Evolutionary conservation across 2,797 vertebrate species (phyloP).

Genomic region (Falco cherrug): DNA sequence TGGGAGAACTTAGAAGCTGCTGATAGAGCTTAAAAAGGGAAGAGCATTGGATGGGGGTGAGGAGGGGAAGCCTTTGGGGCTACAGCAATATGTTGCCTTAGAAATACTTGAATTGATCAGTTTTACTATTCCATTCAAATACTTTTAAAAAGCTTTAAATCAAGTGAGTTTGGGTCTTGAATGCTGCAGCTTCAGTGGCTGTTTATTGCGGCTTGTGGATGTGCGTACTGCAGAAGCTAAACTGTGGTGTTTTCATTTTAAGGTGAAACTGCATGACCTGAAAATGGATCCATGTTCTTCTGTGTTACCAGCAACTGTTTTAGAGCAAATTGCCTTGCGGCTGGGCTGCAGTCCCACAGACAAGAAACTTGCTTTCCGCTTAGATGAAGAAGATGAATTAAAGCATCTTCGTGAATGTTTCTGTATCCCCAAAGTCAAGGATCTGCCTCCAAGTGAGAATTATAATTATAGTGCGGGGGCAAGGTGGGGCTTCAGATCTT

Average conservation of each 20-base stretch:
- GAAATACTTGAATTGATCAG: slow-evolving; percentile 28
- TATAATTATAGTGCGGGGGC: background rate
- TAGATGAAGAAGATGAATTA: slow-evolving; percentile 86
- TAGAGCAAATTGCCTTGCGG: slow-evolving; percentile 72
- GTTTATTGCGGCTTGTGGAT: background rate
- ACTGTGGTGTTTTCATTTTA: slow-evolving; percentile 7
- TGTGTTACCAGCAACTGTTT: slow-evolving; percentile 60
- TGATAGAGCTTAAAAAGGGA: slow-evolving; percentile 11
- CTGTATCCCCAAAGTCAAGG: slow-evolving; percentile 83
- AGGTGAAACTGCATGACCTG: slow-evolving; percentile 48
- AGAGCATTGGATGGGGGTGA: background rate
- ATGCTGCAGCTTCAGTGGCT: background rate
- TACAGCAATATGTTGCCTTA: slow-evolving; percentile 25
- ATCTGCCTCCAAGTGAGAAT: slow-evolving; percentile 87
- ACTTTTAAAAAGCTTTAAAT: slow-evolving; percentile 18
- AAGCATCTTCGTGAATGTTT: slow-evolving; percentile 83
- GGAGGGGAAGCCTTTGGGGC: background rate
- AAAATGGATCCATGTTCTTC: slow-evolving; percentile 67
- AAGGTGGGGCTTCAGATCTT: background rate
- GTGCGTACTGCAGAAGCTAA: slow-evolving; percentile 1
- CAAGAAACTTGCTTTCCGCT: slow-evolving; percentile 76
- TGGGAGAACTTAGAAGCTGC: slow-evolving; percentile 1
- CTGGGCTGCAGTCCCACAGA: slow-evolving; percentile 81
- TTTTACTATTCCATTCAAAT: slow-evolving; percentile 22
- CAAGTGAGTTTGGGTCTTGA: background rate